Evolutionary conservation across 2,113 vertebrate species (phyloP).

Genomic region (Varanus salvator): DNA sequence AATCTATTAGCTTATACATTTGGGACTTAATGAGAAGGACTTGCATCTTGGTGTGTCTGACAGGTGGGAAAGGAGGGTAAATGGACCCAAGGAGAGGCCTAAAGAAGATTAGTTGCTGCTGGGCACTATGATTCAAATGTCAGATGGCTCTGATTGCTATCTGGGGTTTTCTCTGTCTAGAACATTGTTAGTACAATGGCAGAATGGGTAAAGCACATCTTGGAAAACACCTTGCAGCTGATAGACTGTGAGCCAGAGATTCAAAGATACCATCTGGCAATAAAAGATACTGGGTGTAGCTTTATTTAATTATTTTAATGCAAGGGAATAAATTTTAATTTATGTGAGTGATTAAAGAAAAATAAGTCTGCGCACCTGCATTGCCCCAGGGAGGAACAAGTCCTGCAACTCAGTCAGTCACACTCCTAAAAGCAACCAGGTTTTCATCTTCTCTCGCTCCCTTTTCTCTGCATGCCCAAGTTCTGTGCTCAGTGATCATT

Average conservation of each 20-base stretch:
- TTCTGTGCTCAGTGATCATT: not conserved
- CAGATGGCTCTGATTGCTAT: constrained; percentile 63
- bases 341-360: constrained; percentile 83
- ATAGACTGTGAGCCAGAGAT: constrained; percentile 77
- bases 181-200: constrained; percentile 68
- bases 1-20: constrained; percentile 30
- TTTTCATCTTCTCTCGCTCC: constrained; percentile 59
- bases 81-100: constrained; percentile 54
- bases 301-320: constrained; percentile 81
- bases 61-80: constrained; percentile 54
- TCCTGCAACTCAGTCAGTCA: constrained; percentile 67
- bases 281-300: constrained; percentile 74
- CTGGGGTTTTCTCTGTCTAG: constrained; percentile 68
- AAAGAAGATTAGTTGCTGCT: constrained; percentile 50
- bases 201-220: constrained; percentile 73
- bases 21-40: constrained; percentile 49
- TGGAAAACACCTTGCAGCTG: constrained; percentile 80
- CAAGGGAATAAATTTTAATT: constrained; percentile 80
- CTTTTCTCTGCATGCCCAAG: constrained; percentile 40
- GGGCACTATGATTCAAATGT: constrained; percentile 62
- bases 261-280: constrained; percentile 79
- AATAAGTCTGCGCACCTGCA: constrained; percentile 79
- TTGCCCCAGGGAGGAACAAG: constrained; percentile 76
- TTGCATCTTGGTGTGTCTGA: constrained; percentile 59
- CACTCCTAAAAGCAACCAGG: constrained; percentile 66